Percentiles rank a stretch among this genome's conserved stretches.
Conservation (phyloP, 2,797 vertebrate species). For the Poecilia gillii region DNA sequence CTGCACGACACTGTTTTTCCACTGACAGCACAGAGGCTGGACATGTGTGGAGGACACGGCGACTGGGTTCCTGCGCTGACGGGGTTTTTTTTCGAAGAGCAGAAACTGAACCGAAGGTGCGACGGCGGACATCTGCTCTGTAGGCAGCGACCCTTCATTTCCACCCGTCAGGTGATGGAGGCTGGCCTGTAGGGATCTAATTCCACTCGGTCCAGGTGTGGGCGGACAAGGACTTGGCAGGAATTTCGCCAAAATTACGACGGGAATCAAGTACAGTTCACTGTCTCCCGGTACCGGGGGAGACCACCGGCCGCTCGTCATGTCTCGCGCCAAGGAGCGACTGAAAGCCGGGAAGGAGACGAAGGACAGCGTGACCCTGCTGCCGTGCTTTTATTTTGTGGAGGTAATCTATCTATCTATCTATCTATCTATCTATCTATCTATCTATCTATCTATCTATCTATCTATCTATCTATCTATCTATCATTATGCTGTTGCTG, state of each 20-base stretch:
- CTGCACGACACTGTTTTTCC: not conserved
- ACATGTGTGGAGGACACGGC: not conserved
- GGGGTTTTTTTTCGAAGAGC: not conserved
- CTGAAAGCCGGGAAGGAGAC: slow-evolving; percentile 87
- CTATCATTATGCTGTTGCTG: not conserved
- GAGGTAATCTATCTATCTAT: slow-evolving; percentile 81
- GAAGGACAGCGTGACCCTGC: slow-evolving; percentile 95
- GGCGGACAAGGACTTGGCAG: slow-evolving; percentile 16
- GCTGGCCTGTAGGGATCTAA: not conserved
- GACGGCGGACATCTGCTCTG: not conserved
- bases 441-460: too few species aligned
- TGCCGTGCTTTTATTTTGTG: slow-evolving; percentile 97
- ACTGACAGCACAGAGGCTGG: not conserved
- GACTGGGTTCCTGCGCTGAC: not conserved
- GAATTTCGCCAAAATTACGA: slow-evolving; percentile 72
- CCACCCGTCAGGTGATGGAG: not conserved
- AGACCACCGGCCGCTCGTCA: slow-evolving; percentile 73
- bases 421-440: slow-evolving; percentile 8
- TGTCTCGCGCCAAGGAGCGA: slow-evolving; percentile 90
- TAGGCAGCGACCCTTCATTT: not conserved
- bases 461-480: rapidly evolving
- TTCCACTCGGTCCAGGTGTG: not conserved
- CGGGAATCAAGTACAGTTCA: slow-evolving; percentile 71
- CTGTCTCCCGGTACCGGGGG: slow-evolving; percentile 69
- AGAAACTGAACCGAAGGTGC: not conserved